phyloP scores from a whole-genome alignment of 2,113 vertebrate species.

The Macrotis lagotis region DNA sequence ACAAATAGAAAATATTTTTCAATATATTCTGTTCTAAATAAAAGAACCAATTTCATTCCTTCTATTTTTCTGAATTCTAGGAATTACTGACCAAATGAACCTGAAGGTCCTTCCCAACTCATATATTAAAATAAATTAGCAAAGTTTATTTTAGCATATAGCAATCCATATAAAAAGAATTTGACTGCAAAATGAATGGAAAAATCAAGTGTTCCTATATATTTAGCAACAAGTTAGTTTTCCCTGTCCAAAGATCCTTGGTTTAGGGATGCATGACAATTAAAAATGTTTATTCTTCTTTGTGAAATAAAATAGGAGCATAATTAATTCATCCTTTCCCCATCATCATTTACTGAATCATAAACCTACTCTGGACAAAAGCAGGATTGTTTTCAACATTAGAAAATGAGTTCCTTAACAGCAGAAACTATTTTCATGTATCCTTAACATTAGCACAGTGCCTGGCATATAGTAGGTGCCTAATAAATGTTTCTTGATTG shows the following conservation, averaged over 20 bases:
- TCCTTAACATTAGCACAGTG: slow-evolving; percentile 1
- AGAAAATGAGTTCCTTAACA: background rate
- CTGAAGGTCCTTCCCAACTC: background rate
- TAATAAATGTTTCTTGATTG: background rate
- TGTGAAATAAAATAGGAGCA: background rate
- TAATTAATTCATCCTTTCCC: background rate
- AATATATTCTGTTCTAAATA: background rate
- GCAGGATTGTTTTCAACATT: background rate
- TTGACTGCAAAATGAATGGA: background rate
- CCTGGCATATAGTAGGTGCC: background rate
- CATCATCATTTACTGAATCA: background rate
- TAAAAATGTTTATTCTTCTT: background rate
- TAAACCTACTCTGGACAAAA: background rate
- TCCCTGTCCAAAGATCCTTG: background rate
- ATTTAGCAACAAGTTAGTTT: background rate
- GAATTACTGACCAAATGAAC: background rate
- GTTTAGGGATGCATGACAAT: background rate
- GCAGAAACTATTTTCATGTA: background rate
- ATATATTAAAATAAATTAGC: background rate
- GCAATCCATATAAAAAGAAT: background rate
- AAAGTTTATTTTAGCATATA: background rate
- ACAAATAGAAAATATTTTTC: background rate
- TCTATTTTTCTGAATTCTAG: background rate
- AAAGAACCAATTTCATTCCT: background rate
- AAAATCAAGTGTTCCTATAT: background rate